These are phyloP conservation scores for Symphodus melops DNA, from an alignment of 2,113 vertebrate genomes.

Conservation along the genomic window DNA sequence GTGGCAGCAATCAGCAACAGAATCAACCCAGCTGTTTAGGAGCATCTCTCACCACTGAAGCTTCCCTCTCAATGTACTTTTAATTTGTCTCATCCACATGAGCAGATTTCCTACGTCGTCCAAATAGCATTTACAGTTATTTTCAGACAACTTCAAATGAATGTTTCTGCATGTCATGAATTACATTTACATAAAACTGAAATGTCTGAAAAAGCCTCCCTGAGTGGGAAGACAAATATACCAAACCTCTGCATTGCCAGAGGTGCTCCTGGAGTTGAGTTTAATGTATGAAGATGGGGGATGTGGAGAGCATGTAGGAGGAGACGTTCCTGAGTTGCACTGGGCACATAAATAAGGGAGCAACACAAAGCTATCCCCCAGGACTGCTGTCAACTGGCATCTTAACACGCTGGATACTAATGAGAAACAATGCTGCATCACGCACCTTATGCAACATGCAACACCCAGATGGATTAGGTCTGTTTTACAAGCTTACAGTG, in stretches of 20 bases:
- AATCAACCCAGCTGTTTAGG: slow-evolving; percentile 22
- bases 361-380: slow-evolving; percentile 78
- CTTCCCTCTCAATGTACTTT: slow-evolving; percentile 16
- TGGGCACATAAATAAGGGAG: slow-evolving; percentile 79
- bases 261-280: slow-evolving; percentile 77
- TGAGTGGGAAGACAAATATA: slow-evolving; percentile 75
- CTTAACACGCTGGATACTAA: slow-evolving; percentile 75
- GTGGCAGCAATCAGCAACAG: slow-evolving; percentile 36
- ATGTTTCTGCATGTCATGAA: slow-evolving; percentile 64
- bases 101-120: slow-evolving; percentile 44
- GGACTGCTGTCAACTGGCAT: slow-evolving; percentile 82
- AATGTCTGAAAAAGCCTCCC: slow-evolving; percentile 67
- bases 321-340: slow-evolving; percentile 69
- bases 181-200: slow-evolving; percentile 71
- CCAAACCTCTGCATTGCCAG: slow-evolving; percentile 74
- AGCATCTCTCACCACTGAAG: slow-evolving; percentile 10
- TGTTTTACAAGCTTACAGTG: slow-evolving; percentile 55
- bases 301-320: slow-evolving; percentile 75
- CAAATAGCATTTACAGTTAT: slow-evolving; percentile 54
- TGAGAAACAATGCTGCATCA: slow-evolving; percentile 79
- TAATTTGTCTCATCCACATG: slow-evolving; percentile 47
- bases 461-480: slow-evolving; percentile 65
- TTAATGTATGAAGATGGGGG: slow-evolving; percentile 78
- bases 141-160: slow-evolving; percentile 59
- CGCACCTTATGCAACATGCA: slow-evolving; percentile 79